Base-by-base conservation (phyloP, 2,797 vertebrate species). In the Aeoliscus strigatus region DNA sequence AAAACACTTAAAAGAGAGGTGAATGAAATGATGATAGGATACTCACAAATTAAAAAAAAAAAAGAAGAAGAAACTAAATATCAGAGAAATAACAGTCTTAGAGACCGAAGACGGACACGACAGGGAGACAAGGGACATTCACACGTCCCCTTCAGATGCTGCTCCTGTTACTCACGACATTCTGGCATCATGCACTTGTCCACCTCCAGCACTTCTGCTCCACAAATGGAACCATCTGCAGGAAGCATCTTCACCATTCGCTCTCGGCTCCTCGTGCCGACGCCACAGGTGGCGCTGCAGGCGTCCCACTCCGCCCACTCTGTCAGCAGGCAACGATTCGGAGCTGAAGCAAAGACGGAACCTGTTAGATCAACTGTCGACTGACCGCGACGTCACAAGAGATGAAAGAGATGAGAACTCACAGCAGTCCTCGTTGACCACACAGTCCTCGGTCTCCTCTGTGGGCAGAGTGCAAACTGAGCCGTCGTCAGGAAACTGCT, bases 171-270 rank as follows among this genome's bases (percentile, higher is more conserved):
- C 96, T 93, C 78, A 98, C 96, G 94, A 67, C 96, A 99, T 66
- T 99, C 94, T 0, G 94, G 96, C 94, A 98, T 98, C 94, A 96
- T 97, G 88, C 96, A 99, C 52, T 96, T 97, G 76, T 97, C 93
- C 12, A 91, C 89, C 73, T 99, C 91, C 0, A 91, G 83, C 18
- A 93, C 92, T 46, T 98, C 93, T 0, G 93, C 84, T 31, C 89
- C 92, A 76, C 96, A 99, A 86, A 92, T 83, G 40, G 96, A 96
- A 40, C 95, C 94, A 8, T 99, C 94, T 0, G 91, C 91, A 0
- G 95, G 94, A 46, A 90, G 92, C 91, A 93, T 95, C 86, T 95
- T 97, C 73, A 98, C 88, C 93, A 93, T 93, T 11, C 95, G 89
- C 75, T 98, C 93, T 12, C 94, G 71, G 18, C 91, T 91, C 74